These are phyloP conservation scores for Torymus aiolomorphi DNA, from an alignment of 2,888 invertebrate species.

Conservation along the genomic window DNA sequence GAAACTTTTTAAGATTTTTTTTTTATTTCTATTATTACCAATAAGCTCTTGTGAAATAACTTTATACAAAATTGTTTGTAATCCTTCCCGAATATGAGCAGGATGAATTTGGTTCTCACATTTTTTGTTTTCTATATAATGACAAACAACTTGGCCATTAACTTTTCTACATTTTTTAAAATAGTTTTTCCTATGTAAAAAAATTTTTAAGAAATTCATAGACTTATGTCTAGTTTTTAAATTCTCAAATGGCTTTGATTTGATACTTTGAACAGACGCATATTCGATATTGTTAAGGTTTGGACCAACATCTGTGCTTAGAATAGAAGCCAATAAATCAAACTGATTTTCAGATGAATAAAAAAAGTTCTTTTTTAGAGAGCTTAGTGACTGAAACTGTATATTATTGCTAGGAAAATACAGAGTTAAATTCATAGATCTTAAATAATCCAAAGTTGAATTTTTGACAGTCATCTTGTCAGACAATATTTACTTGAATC, in stretches of 20 bases:
- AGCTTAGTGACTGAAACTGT: neutral
- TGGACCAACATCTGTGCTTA: slow-evolving; percentile 1
- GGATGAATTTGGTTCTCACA: slow-evolving; percentile 36
- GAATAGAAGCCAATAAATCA: slow-evolving; percentile 10
- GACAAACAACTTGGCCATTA: neutral
- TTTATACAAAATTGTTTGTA: slow-evolving; percentile 26
- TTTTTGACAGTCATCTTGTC: no score
- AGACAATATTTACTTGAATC: no score
- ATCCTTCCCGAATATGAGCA: slow-evolving; percentile 25
- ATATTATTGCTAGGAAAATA: neutral
- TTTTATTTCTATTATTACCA: slow-evolving; percentile 44
- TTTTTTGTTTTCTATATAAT: slow-evolving; percentile 32
- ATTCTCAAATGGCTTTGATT: slow-evolving; percentile 5
- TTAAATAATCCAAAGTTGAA: no score
- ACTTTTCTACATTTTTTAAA: slow-evolving; percentile 35
- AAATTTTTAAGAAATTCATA: neutral
- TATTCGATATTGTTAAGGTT: neutral
- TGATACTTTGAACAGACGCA: neutral
- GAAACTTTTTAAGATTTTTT: slow-evolving; percentile 49
- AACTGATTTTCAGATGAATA: neutral
- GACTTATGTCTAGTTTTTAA: slow-evolving; percentile 20
- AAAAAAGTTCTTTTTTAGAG: neutral
- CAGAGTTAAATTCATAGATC: slow-evolving; percentile 3
- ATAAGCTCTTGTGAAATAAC: slow-evolving; percentile 26
- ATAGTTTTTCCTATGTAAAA: slow-evolving; percentile 14